Percentiles rank a stretch among this genome's conserved stretches.
phyloP scores from a whole-genome alignment of 2,888 invertebrate species.

The Schizaphis graminum region DNA sequence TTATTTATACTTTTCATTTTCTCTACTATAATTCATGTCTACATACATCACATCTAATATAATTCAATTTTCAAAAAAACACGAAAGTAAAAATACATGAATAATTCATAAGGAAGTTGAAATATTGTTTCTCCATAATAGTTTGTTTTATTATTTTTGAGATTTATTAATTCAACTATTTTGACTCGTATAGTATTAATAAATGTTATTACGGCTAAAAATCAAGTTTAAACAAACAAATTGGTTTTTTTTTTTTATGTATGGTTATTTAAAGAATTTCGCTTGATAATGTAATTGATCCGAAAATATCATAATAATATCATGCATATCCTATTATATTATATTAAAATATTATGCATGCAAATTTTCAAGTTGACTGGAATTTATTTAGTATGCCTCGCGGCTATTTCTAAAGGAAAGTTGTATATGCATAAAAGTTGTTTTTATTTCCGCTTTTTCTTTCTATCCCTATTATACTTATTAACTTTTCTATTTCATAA shows the following conservation, averaged over 20 bases:
- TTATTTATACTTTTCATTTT: background rate
- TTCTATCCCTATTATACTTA: background rate
- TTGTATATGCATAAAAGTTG: background rate
- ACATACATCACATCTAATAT: slow-evolving; percentile 25
- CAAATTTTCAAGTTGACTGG: slow-evolving; percentile 3
- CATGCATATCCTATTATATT: background rate
- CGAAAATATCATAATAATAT: background rate
- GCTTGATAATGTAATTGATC: background rate
- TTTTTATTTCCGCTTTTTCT: slow-evolving; percentile 28
- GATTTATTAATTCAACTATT: background rate
- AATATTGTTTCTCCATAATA: slow-evolving; percentile 11
- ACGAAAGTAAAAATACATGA: slow-evolving; percentile 5
- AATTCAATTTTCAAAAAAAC: slow-evolving; percentile 35
- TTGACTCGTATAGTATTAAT: background rate
- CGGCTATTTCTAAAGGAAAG: background rate
- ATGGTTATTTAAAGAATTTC: background rate
- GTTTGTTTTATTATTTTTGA: background rate
- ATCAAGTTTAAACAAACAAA: slow-evolving; percentile 12
- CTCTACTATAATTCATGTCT: background rate
- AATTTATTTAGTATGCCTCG: background rate
- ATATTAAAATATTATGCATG: background rate
- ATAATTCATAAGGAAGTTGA: slow-evolving; percentile 15
- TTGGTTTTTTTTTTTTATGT: background rate
- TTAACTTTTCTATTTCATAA: background rate
- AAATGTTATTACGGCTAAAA: background rate